Conservation (phyloP, 2,797 vertebrate genomes). For the Poeciliopsis presidionis region DNA sequence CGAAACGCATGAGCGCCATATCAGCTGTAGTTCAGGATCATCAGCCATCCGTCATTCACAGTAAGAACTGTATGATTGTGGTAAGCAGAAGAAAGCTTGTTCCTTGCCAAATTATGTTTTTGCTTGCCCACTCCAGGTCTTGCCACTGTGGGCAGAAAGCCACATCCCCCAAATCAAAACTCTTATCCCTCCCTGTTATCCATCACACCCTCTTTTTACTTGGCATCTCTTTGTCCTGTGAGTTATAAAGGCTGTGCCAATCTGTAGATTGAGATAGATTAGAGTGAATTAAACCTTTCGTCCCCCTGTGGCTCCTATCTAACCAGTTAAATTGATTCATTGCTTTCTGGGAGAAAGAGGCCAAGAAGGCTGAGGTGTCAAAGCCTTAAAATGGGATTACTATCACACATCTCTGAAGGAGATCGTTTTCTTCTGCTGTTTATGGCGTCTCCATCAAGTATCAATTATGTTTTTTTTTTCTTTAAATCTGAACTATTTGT, state of each 20-base stretch:
- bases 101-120: neutral
- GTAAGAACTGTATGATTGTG: neutral
- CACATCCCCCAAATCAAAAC: neutral
- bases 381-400: constrained; percentile 55
- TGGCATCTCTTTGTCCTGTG: constrained; percentile 27
- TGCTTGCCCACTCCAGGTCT: neutral
- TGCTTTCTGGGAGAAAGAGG: constrained; percentile 64
- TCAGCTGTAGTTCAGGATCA: neutral
- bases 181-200: constrained; percentile 21
- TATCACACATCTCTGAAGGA: constrained; percentile 61
- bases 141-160: constrained; percentile 1
- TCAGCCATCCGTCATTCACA: neutral
- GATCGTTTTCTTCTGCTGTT: constrained; percentile 3
- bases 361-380: constrained; percentile 49
- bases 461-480: neutral
- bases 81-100: neutral
- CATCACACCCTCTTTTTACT: constrained; percentile 37
- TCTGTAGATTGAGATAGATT: constrained; percentile 73
- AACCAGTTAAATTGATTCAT: constrained; percentile 71
- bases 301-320: constrained; percentile 68
- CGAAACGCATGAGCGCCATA: neutral
- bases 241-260: constrained; percentile 61
- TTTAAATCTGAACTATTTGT: neutral
- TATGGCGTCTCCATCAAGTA: constrained; percentile 20
- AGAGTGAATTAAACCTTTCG: constrained; percentile 70